phyloP scores from a whole-genome alignment of 2,113 vertebrate genomes.

The Epinephelus moara region DNA sequence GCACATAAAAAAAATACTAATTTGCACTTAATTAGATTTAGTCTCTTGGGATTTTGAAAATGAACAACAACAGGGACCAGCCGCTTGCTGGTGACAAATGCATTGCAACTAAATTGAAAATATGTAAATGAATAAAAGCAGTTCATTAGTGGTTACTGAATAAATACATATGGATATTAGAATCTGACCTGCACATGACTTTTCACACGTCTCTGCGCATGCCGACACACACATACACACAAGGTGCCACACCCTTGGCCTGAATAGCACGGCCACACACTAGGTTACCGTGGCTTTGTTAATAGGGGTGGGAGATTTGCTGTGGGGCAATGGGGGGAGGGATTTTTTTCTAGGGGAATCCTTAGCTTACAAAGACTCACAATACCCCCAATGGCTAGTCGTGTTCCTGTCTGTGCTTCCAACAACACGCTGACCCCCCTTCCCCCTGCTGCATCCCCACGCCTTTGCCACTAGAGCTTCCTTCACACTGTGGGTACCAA shows the following conservation, averaged over 20 bases:
- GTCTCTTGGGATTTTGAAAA: slow-evolving; percentile 16
- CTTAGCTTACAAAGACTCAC: slow-evolving; percentile 55
- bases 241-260: slow-evolving; percentile 61
- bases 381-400: slow-evolving; percentile 37
- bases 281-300: slow-evolving; percentile 49
- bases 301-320: slow-evolving; percentile 61
- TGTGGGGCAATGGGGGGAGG: slow-evolving; percentile 29
- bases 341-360: slow-evolving; percentile 56
- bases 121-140: slow-evolving; percentile 22
- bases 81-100: slow-evolving; percentile 10
- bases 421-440: slow-evolving; percentile 28
- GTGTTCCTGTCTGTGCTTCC: slow-evolving; percentile 55
- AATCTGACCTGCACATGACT: neutral
- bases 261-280: slow-evolving; percentile 61
- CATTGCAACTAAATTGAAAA: slow-evolving; percentile 3
- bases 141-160: slow-evolving; percentile 17
- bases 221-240: slow-evolving; percentile 8
- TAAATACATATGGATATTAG: neutral
- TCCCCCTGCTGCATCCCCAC: slow-evolving; percentile 22
- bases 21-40: slow-evolving; percentile 34
- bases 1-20: slow-evolving; percentile 4
- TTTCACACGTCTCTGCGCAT: neutral
- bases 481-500: slow-evolving; percentile 61
- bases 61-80: neutral
- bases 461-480: slow-evolving; percentile 41